Evolutionary conservation across 2,113 vertebrate species (phyloP), one percentile per base, ranked within the genome.

Genomic region (Microcebus lehilahytsara): DNA sequence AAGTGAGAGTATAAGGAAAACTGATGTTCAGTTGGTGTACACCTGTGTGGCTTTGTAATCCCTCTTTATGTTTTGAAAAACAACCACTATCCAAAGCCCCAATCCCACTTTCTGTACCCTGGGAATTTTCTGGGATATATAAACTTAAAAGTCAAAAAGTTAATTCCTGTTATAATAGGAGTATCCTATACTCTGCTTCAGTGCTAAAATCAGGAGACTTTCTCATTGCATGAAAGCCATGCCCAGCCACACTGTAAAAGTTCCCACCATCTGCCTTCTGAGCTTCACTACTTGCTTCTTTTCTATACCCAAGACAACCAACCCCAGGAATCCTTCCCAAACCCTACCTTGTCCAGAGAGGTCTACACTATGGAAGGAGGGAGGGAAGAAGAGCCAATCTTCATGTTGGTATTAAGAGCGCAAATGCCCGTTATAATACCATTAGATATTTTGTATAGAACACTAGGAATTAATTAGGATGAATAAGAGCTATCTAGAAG

Each of bases 271-370:
- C 34, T 40, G 40, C 13, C 5, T 62, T 72, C 25, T 42, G 64
- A 25, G 3, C 5, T 51, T 58, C 16, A 51, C 5, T 20, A 17
- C 7, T 22, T 30, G 4, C 6, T 86, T 12, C 3, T n/a, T 78
- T 67, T 37, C 6, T 9, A 40, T 0, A 46, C 4, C 10, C 6
- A 5, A 32, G 22, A 85, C 11, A 79, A 2, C 6, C 42, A 74
- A 79, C 46, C 3, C 6, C 9, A 40, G 12, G 1, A 0, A 13
- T 7, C 6, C 0, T 30, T 40, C 5, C 30, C 1, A 60, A 79
- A n/a, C 10, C 2, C 12, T 27, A 23, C 17, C 11, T 9, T 89
- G 8, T 6, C 2, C 25, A n/a, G 56, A 72, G 8, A 86, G 56
- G 10, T 2, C 27, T 60, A 71, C 4, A 11, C 20, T 16, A 40